Evolutionary conservation across 2,797 vertebrate species (phyloP), one percentile per base, ranked within the genome.

Genomic region (Moxostoma hubbsi): DNA sequence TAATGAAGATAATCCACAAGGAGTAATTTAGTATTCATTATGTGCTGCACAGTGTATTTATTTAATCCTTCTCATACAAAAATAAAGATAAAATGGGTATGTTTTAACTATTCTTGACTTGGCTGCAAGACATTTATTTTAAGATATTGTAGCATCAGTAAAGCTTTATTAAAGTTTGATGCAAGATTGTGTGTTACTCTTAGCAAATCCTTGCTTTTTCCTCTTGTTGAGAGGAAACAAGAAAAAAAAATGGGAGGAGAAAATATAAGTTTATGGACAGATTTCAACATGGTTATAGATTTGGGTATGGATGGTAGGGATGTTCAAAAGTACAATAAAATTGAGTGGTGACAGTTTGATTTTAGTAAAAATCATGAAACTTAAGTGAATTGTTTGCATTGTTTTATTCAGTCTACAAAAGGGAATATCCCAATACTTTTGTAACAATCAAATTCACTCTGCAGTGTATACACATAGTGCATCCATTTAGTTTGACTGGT

Each of bases 181-280:
- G 64, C 61, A 62, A 63, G 36, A 57, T 62, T 70, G 69, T 24
- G 24, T 79, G 59, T 73, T 76, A 86, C 80, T 79, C 58, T 81
- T 79, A 16, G 12, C 24, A 46, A 51, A 62, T 16, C 66, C 18
- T 54, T 43, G 55, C 62, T 63, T 74, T 68, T 62, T 73, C 66
- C 80, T 78, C 71, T 81, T 80, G 24, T 24, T 74, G 51, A 36
- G 13, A 75, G 74, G 15, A 83, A 83, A 77, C 77, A 81, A 82
- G 73, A 81, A 49, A 53, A 61, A 80, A 72, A 80, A 53, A 71
- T 66, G 66, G 59, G 54, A 70, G 11, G 43, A 36, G 62, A 45
- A 59, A 24, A 24, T 24, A 24, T 1, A 24, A 24, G 24, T 1
- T 24, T 24, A 24, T 24, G 24, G 1, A 24, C 24, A 24, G 24